Evolutionary conservation across 1,140 invertebrate species (phyloP).

Genomic region (Colletes latitarsis): DNA sequence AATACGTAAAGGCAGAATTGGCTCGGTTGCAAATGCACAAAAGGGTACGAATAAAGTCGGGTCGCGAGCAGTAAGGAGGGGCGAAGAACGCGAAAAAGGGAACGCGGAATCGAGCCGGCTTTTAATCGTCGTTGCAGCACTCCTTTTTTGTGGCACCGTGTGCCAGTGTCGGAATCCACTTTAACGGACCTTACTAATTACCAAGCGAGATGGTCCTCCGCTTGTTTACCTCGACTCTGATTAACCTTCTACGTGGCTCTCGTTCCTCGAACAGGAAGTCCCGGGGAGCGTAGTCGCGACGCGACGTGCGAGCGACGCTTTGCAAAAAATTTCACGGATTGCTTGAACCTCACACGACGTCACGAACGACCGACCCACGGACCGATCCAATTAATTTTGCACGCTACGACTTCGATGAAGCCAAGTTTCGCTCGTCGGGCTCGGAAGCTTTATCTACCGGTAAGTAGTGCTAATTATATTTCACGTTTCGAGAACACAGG

Average conservation of each 20-base stretch:
- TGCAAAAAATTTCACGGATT: constrained; percentile 33
- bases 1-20: too few species aligned
- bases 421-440: background rate
- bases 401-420: background rate
- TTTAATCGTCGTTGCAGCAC: constrained; percentile 57
- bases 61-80: constrained; percentile 16
- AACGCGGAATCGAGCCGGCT: constrained; percentile 43
- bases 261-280: constrained; percentile 3
- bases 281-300: background rate
- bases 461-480: too few species aligned
- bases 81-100: constrained; percentile 11
- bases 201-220: constrained; percentile 57
- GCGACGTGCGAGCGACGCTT: background rate
- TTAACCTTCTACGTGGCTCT: constrained; percentile 63
- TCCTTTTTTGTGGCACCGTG: constrained; percentile 55
- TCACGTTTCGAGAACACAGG: too few species aligned
- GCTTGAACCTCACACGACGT: background rate
- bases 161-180: constrained; percentile 64
- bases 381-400: constrained; percentile 34
- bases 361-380: background rate
- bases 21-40: background rate
- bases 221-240: constrained; percentile 74
- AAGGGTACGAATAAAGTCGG: background rate
- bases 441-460: background rate
- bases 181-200: constrained; percentile 73